phyloP scores from a whole-genome alignment of 2,113 vertebrate species.

The Apus apus region DNA sequence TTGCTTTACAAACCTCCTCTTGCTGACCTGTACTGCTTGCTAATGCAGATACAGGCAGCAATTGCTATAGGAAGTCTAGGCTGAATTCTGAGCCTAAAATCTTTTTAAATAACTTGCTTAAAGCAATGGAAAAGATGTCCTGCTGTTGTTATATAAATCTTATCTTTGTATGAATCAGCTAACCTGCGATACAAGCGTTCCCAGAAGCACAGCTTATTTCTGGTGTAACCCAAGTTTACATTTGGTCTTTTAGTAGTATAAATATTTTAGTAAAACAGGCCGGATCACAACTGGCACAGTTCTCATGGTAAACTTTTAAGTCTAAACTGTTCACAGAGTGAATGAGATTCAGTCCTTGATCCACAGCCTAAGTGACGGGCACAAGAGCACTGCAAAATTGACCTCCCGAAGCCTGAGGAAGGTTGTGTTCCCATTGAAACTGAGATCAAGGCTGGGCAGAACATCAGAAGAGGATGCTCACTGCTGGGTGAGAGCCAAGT shows the following conservation, averaged over 20 bases:
- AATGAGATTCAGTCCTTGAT: slow-evolving; percentile 3
- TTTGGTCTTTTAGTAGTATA: slow-evolving; percentile 35
- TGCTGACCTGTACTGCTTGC: not conserved
- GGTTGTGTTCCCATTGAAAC: not conserved
- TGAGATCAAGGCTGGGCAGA: not conserved
- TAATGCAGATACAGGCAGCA: not conserved
- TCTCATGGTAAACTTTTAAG: not conserved
- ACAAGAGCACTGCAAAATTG: not conserved
- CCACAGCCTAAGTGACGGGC: not conserved
- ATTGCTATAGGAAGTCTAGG: not conserved
- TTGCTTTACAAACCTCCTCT: not conserved
- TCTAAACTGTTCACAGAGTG: slow-evolving; percentile 12
- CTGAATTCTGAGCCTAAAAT: not conserved
- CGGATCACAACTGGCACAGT: slow-evolving; percentile 6
- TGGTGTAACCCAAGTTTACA: slow-evolving; percentile 41
- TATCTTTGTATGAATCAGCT: not conserved
- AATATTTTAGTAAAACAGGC: slow-evolving; percentile 43
- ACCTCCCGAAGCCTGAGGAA: not conserved
- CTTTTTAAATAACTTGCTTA: not conserved
- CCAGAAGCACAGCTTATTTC: slow-evolving; percentile 37
- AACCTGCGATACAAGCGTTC: not conserved
- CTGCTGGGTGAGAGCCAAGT: not conserved
- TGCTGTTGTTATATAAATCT: not conserved
- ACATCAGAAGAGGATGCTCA: not conserved
- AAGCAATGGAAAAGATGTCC: not conserved